Base-by-base conservation (phyloP, 2,888 invertebrate species). In the Zygogramma bicolorata region DNA sequence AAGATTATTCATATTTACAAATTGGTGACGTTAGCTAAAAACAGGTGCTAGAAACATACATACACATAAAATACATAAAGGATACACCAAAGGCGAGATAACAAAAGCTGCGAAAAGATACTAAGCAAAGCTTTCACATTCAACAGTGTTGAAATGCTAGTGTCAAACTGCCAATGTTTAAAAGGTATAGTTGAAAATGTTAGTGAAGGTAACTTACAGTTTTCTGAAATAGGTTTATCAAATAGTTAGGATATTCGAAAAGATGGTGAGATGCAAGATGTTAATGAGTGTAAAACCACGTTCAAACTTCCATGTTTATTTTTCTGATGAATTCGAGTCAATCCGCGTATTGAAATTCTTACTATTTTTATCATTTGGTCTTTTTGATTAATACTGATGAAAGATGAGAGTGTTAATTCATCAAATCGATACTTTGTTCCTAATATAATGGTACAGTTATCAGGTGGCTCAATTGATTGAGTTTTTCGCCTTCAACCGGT, bases 51-150 rank as follows among this genome's bases (percentile, higher is more conserved):
- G n/a, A 42, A 57, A 62, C 53, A 60, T 42, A 53, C 29, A 46
- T 31, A 66, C 20, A 61, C 53, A 61, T 59, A 57, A 42, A 46
- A 29, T 38, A 18, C 18, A 31, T 7, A 34, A 18, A 34, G 29
- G n/a, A 63, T 25, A 31, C 61, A 61, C 42, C 10, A 73, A 22
- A 77, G 29, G 70, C 53, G 60, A 66, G 31, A 74, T 68, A 70
- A 72, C 68, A 76, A 68, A 77, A 79, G 76, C 75, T 42, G 65
- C 70, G 53, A 63, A 74, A 63, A 69, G 49, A 67, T 77, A 73
- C 74, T 72, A 79, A 78, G 78, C 78, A 67, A 79, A 77, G 76
- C 75, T 58, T 71, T 25, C 25, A 70, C 65, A 71, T 61, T 62
- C 70, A 70, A 70, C 59, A 67, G 73, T 74, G 74, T 76, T 69